Percentiles rank a stretch among this genome's conserved stretches.
phyloP scores from a whole-genome alignment of 1,140 invertebrate genomes.

The Apis dorsata region DNA sequence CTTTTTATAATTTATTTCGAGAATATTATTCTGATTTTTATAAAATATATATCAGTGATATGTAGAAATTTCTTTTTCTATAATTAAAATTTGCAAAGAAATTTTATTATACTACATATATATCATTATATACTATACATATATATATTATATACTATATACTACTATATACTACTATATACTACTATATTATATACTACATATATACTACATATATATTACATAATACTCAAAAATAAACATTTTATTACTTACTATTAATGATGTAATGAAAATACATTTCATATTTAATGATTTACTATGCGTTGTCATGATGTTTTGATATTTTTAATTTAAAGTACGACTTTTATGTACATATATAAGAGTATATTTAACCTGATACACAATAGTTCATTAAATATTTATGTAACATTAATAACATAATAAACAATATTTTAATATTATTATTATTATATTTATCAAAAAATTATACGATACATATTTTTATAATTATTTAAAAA shows the following conservation, averaged over 20 bases:
- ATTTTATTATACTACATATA: not conserved
- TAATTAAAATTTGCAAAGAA: not conserved
- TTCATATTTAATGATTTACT: constrained; percentile 2
- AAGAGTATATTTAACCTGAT: not conserved
- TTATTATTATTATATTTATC: not conserved
- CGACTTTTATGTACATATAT: no score
- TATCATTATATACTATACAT: no score
- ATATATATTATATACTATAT: no score
- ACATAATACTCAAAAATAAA: not conserved
- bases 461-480: not conserved
- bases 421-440: not conserved
- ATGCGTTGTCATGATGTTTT: constrained; percentile 22
- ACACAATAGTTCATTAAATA: not conserved
- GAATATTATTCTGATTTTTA: not conserved
- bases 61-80: not conserved
- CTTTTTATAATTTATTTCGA: not conserved
- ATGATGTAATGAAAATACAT: constrained; percentile 44
- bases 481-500: not conserved
- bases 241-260: constrained; percentile 55
- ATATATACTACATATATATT: no score
- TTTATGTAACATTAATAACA: not conserved
- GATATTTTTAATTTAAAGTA: not conserved
- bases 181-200: no score
- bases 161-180: no score
- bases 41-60: not conserved